A percentile compares a stretch with the other conserved stretches of the same genome.
phyloP scores from a whole-genome alignment of 2,113 vertebrate genomes.

The Polypterus senegalus region DNA sequence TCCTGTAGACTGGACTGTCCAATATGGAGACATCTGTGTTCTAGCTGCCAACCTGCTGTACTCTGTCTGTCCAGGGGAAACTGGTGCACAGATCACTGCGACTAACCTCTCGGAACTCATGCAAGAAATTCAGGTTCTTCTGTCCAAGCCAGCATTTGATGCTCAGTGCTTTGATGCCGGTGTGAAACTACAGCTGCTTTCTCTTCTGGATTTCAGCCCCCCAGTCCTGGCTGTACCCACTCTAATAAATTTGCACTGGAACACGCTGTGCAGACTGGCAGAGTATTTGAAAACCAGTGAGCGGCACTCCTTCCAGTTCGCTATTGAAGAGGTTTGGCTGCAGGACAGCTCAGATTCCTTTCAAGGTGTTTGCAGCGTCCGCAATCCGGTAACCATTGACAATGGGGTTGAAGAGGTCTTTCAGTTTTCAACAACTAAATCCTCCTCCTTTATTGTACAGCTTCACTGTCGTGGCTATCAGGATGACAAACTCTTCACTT shows the following conservation, averaged over 20 bases:
- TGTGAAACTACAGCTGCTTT: constrained; percentile 19
- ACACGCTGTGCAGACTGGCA: constrained; percentile 21
- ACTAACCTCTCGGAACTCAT: constrained; percentile 3
- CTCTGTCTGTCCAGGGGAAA: neutral
- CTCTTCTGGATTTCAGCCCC: constrained; percentile 24
- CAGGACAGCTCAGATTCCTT: constrained; percentile 12
- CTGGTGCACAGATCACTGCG: neutral
- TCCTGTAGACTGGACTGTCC: constrained; percentile 1
- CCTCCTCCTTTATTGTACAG: constrained; percentile 21
- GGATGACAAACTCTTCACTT: constrained; percentile 9
- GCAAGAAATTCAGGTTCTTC: constrained; percentile 14
- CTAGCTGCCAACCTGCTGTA: constrained; percentile 15
- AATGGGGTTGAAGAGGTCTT: constrained; percentile 25
- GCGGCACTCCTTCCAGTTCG: constrained; percentile 24
- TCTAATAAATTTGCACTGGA: constrained; percentile 25
- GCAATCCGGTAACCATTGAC: constrained; percentile 27
- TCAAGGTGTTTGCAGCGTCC: constrained; percentile 4
- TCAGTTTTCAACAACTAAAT: constrained; percentile 18
- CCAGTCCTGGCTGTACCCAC: constrained; percentile 8
- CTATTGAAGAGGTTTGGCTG: constrained; percentile 16
- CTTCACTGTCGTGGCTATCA: constrained; percentile 23
- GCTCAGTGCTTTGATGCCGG: constrained; percentile 24
- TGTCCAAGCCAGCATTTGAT: constrained; percentile 19
- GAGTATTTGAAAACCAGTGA: constrained; percentile 24
- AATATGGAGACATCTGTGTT: constrained; percentile 23